Evolutionary conservation across 1,140 invertebrate species (phyloP), one percentile per base, ranked within the genome.

Genomic region (Rhizoglyphus robini): DNA sequence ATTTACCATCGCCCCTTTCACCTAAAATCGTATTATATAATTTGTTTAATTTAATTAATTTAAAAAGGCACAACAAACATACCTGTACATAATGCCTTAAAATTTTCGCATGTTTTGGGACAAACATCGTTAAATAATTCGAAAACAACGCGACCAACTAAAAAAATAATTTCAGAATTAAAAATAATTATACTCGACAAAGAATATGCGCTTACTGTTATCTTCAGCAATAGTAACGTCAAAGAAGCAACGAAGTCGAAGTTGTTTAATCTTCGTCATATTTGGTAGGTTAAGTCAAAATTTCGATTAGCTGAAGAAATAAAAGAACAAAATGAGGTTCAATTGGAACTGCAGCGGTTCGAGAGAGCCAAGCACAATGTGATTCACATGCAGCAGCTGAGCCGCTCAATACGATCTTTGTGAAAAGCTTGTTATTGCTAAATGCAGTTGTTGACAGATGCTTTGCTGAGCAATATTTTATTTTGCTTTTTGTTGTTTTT

Each of bases 121-220:
- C 88, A 90, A 59, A 88, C 82, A 79, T 97, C 90, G 68, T 84
- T 85, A 78, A 87, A 97, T 0, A 99, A 77, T 74, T 97, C 93
- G 74, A 98, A 95, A 30, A 94, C 86, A 73, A 99, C 86, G 65
- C 92, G 81, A 11, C 94, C 94, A 60, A 86, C 86, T 67, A 69
- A n/a, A 48, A 32, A 57, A 63, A 47, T 13, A 51, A 65, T 60
- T 13, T 31, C 46, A 62, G 30, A 20, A 30, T 31, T 25, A 59
- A 64, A 65, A 5, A 3, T 57, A 4, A 23, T 11, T 4, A 23
- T 23, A 63, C n/a, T 30, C 31, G 18, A 29, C 47, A 48, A 31
- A 20, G 29, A 62, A 36, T 23, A 20, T 60, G 18, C 34, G 61
- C 62, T 63, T 65, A 71, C 70, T 62, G 66, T 82, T 81, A 64